Conservation (phyloP, 2,797 vertebrate genomes). For the Tarsius wallacei region DNA sequence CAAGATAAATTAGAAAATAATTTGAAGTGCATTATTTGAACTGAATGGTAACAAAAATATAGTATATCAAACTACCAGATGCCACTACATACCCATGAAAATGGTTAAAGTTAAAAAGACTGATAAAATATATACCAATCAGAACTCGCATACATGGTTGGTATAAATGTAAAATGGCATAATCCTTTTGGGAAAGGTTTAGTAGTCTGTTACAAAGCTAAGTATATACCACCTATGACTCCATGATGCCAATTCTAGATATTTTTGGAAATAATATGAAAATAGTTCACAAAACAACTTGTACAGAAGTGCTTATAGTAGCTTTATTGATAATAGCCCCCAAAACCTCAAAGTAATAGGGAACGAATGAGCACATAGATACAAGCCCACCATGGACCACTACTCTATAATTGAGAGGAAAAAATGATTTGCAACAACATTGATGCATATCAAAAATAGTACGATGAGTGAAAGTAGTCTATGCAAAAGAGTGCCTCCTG, state of each 20-base stretch:
- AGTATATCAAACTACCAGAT: background rate
- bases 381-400: background rate
- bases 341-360: background rate
- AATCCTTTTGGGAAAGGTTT: background rate
- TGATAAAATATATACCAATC: background rate
- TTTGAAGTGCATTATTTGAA: background rate
- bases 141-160: background rate
- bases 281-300: background rate
- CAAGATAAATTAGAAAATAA: background rate
- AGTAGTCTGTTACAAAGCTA: background rate
- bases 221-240: background rate
- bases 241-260: background rate
- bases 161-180: background rate
- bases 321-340: background rate
- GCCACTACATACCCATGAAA: background rate
- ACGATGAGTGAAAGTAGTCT: background rate
- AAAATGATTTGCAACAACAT: background rate
- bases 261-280: background rate
- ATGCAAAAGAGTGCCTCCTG: background rate
- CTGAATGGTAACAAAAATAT: background rate
- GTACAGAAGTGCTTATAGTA: background rate
- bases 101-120: background rate
- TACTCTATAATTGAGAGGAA: background rate
- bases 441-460: background rate
- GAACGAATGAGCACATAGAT: background rate